These are phyloP conservation scores for Anas acuta DNA, from an alignment of 2,797 vertebrate genomes.

Conservation along the genomic window DNA sequence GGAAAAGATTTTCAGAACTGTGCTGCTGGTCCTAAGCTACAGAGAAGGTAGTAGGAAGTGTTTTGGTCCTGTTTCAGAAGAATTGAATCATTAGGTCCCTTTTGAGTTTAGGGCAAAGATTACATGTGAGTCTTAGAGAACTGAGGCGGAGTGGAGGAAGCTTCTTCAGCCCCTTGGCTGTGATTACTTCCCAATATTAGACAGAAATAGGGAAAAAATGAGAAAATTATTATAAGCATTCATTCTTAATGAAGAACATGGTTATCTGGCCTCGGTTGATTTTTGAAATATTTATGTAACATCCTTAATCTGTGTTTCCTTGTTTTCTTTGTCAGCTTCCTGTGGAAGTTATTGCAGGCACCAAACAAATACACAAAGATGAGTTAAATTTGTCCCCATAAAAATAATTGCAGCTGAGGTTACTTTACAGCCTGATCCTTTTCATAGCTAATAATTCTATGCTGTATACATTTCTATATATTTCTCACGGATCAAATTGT, in stretches of 20 bases:
- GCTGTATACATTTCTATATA: background rate
- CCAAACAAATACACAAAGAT: background rate
- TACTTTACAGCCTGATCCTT: background rate
- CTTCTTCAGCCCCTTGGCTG: background rate
- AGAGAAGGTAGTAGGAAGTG: background rate
- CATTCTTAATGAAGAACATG: background rate
- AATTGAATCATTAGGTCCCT: background rate
- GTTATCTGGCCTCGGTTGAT: background rate
- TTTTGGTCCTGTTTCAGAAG: background rate
- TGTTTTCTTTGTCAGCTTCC: background rate
- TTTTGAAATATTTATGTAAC: background rate
- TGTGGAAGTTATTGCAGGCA: background rate
- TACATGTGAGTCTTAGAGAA: background rate
- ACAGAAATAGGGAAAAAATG: background rate
- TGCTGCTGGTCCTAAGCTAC: background rate
- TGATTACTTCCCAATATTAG: background rate
- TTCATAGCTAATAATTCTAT: background rate
- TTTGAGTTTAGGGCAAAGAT: background rate
- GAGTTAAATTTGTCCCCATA: background rate
- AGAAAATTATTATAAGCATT: background rate
- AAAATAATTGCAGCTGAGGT: background rate
- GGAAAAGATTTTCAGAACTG: background rate
- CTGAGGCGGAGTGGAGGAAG: background rate
- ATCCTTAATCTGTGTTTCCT: background rate
- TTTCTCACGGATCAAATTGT: background rate